These are phyloP conservation scores for Rissa tridactyla DNA, from an alignment of 2,113 vertebrate species.

Conservation along the genomic window DNA sequence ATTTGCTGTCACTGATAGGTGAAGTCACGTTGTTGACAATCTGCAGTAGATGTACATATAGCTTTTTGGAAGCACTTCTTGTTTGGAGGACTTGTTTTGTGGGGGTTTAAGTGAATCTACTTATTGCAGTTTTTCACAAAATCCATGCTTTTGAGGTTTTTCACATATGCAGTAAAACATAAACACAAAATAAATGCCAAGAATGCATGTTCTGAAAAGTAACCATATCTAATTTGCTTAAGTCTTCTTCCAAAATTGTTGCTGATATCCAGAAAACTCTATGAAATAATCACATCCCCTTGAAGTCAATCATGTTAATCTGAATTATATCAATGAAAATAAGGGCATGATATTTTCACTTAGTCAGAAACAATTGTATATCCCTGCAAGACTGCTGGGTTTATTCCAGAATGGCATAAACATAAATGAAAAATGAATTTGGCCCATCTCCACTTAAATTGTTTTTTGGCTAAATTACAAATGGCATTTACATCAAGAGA, in stretches of 20 bases:
- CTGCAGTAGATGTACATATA: neutral
- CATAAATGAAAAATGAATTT: slow-evolving; percentile 38
- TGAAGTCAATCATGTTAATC: slow-evolving; percentile 8
- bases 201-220: neutral
- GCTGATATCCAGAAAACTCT: neutral
- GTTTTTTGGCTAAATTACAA: slow-evolving; percentile 59
- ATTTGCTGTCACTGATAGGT: neutral
- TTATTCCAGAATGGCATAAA: slow-evolving; percentile 24
- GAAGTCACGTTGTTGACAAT: neutral
- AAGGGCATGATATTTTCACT: neutral
- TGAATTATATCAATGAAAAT: slow-evolving; percentile 1
- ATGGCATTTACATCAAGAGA: slow-evolving; percentile 44
- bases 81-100: neutral
- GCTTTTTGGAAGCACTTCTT: neutral
- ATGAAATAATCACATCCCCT: neutral
- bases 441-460: slow-evolving; percentile 12
- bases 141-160: neutral
- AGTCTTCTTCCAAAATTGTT: neutral
- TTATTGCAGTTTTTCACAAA: neutral
- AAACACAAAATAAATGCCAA: neutral
- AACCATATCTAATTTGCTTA: neutral
- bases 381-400: slow-evolving; percentile 1
- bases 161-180: neutral
- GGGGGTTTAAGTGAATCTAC: neutral
- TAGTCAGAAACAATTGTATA: neutral